Conservation (phyloP, 2,113 vertebrate genomes). For the Gasterosteus nipponicus region DNA sequence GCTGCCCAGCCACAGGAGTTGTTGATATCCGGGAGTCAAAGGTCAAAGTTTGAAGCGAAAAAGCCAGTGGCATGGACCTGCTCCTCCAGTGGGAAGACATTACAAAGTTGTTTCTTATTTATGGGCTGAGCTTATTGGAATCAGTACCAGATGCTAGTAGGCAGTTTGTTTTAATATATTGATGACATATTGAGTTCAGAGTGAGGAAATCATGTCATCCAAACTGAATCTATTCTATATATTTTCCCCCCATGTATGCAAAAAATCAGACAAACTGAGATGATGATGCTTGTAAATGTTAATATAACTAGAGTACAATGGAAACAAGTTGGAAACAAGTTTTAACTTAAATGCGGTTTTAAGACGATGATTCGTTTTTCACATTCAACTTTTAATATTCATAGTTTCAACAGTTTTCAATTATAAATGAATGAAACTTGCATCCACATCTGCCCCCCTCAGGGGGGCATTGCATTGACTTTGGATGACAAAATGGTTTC, state of each 20-base stretch:
- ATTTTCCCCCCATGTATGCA: not conserved
- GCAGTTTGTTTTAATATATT: conserved; percentile 45
- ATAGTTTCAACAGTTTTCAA: not conserved
- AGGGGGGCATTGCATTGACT: not conserved
- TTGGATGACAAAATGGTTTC: conserved; percentile 15
- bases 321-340: not conserved
- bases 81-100: conserved; percentile 60
- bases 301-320: not conserved
- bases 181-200: conserved; percentile 10
- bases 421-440: too few species aligned
- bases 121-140: conserved; percentile 35
- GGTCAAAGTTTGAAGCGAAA: conserved; percentile 65
- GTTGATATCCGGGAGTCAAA: conserved; percentile 66
- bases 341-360: not conserved
- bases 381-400: not conserved
- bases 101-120: conserved; percentile 49
- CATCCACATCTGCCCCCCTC: not conserved
- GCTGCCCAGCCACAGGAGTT: conserved; percentile 37
- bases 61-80: conserved; percentile 55
- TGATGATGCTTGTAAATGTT: not conserved
- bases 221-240: not conserved
- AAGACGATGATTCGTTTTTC: not conserved
- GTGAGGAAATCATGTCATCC: not conserved
- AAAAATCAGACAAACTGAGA: not conserved
- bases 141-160: conserved; percentile 53